Evolutionary conservation across 2,888 invertebrate species (phyloP), one percentile per base, ranked within the genome.

Genomic region (Tetragnatha montana): DNA sequence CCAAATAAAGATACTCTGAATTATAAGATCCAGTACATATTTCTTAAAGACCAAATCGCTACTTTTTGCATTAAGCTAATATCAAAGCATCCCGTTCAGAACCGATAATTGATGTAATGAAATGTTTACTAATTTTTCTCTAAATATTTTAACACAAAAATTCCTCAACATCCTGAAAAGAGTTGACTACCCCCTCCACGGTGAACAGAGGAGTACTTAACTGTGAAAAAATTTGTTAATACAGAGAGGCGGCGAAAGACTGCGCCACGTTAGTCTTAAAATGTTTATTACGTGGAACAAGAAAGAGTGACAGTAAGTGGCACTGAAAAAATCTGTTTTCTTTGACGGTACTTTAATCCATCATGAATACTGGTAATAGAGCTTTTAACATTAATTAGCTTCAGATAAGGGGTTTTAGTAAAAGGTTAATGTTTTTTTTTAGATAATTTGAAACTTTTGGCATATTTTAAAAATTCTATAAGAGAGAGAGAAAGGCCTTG

Each of bases 371-470:
- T 49, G 49, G 76, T 78, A 88, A 88, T 83, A 82, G 78, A 88
- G 82, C 88, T 88, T 88, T 88, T 88, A 88, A 76, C 78, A 82
- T 73, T 88, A 88, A 88, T 88, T 88, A 88, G 82, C 50, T 21
- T 21, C 22, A 19, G 68, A 51, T 80, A 81, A 81, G 75, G 81
- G 60, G 71, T 22, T 75, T 83, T 83, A 47, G 47, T 74, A 71
- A 49, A 86, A 74, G 71, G 71, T 86, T 80, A 79, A 22, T n/a
- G 51, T 60, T 73, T 50, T 19, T 75, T 51, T 51, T 78, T 17
- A 51, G 50, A 14, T 8, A 1, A 74, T 19, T 81, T 51, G 49
- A 14, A 73, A 82, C 17, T 82, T 51, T 22, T 51, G 47, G 35
- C 22, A 35, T 7, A 17, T 73, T 82, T 82, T 82, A 71, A 73